A percentile compares a stretch with the other conserved stretches of the same genome.
These are phyloP conservation scores for Chrysina gloriosa DNA, from an alignment of 2,888 invertebrate species.

Conservation along the genomic window DNA sequence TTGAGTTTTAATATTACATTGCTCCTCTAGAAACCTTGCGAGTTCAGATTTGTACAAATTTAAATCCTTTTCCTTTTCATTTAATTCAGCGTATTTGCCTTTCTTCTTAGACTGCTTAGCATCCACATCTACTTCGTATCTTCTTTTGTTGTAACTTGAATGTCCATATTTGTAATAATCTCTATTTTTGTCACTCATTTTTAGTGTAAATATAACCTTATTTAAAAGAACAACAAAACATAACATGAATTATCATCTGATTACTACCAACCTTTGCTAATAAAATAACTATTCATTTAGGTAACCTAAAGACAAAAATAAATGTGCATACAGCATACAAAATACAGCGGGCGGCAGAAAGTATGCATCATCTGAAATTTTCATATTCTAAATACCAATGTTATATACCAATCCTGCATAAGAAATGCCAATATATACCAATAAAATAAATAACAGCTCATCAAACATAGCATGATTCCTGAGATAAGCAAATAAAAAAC, in stretches of 20 bases:
- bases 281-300: too few species aligned
- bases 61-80: conserved; percentile 8
- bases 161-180: conserved; percentile 5
- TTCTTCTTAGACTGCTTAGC: not conserved
- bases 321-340: too few species aligned
- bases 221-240: not conserved
- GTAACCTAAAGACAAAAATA: too few species aligned
- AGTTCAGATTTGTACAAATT: conserved; percentile 70
- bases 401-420: too few species aligned
- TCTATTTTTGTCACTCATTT: conserved; percentile 15
- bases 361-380: too few species aligned
- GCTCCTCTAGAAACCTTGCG: conserved; percentile 73
- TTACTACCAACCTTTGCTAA: too few species aligned
- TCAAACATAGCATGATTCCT: too few species aligned
- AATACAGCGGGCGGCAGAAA: too few species aligned
- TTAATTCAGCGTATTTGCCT: not conserved
- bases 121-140: not conserved
- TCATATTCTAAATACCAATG: too few species aligned
- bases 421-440: too few species aligned
- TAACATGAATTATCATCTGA: not conserved
- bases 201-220: not conserved
- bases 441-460: too few species aligned
- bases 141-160: conserved; percentile 3
- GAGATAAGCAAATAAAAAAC: too few species aligned
- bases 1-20: conserved; percentile 73